phyloP scores from a whole-genome alignment of 2,797 vertebrate species.

The Nyctibius grandis region DNA sequence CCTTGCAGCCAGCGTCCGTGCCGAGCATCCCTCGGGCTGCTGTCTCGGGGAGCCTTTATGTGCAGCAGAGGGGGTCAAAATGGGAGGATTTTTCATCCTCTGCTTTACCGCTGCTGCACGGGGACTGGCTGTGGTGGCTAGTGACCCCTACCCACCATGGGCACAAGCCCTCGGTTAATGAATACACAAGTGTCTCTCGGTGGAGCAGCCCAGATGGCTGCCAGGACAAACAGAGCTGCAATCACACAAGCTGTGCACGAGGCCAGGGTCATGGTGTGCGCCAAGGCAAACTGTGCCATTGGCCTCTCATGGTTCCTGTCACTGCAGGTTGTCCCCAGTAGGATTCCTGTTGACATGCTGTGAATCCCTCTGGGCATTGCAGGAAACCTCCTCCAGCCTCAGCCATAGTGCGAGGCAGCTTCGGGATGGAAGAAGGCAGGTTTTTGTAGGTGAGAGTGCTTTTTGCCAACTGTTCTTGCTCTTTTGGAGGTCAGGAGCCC shows the following conservation, averaged over 20 bases:
- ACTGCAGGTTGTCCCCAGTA: background rate
- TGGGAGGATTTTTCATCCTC: background rate
- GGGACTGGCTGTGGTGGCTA: background rate
- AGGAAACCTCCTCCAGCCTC: background rate
- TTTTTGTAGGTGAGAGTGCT: background rate
- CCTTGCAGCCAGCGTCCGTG: background rate
- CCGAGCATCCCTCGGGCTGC: background rate
- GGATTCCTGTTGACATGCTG: background rate
- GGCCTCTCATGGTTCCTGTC: background rate
- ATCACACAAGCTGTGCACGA: accelerated
- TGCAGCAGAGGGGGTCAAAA: background rate
- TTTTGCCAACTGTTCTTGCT: background rate
- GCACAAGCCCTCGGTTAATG: accelerated
- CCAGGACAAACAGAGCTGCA: background rate
- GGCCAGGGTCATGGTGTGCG: accelerated
- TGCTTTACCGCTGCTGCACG: accelerated
- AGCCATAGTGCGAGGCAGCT: accelerated
- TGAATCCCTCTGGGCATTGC: accelerated
- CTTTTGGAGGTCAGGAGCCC: background rate
- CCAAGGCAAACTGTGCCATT: background rate
- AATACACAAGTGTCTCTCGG: accelerated
- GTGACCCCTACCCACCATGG: background rate
- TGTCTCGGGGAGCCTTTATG: background rate
- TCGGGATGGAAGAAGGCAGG: background rate
- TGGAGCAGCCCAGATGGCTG: background rate